Evolutionary conservation across 2,888 invertebrate species (phyloP).

Genomic region (Thalpophila matura): DNA sequence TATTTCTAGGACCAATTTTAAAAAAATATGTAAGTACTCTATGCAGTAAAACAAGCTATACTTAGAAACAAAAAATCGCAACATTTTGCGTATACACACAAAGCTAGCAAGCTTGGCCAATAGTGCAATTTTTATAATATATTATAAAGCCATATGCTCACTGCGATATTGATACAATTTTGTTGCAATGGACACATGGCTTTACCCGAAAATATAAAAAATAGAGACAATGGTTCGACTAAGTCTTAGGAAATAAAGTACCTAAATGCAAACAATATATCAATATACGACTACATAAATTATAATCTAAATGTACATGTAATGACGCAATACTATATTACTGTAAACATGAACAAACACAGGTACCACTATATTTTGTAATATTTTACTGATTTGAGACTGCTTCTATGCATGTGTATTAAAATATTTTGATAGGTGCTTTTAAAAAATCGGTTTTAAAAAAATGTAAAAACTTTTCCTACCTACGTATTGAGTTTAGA

Average conservation of each 20-base stretch:
- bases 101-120: constrained; percentile 61
- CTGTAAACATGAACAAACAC: constrained; percentile 33
- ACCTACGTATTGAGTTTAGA: no score
- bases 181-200: constrained; percentile 4
- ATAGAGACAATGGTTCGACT: constrained; percentile 20
- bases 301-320: constrained; percentile 28
- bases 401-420: no score
- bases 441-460: no score
- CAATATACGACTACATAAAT: constrained; percentile 38
- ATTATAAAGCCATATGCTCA: constrained; percentile 36
- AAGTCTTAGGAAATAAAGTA: constrained; percentile 37
- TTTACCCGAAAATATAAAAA: constrained; percentile 35
- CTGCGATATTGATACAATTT: neutral
- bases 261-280: constrained; percentile 58
- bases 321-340: constrained; percentile 54
- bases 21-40: constrained; percentile 1
- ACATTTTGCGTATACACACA: constrained; percentile 39
- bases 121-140: constrained; percentile 39
- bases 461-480: no score
- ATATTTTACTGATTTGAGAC: neutral
- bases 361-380: neutral
- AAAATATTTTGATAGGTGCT: no score
- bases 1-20: neutral
- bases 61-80: constrained; percentile 17
- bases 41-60: constrained; percentile 31